Conservation (phyloP, 2,797 vertebrate species). For the Rhinogobio ventralis region DNA sequence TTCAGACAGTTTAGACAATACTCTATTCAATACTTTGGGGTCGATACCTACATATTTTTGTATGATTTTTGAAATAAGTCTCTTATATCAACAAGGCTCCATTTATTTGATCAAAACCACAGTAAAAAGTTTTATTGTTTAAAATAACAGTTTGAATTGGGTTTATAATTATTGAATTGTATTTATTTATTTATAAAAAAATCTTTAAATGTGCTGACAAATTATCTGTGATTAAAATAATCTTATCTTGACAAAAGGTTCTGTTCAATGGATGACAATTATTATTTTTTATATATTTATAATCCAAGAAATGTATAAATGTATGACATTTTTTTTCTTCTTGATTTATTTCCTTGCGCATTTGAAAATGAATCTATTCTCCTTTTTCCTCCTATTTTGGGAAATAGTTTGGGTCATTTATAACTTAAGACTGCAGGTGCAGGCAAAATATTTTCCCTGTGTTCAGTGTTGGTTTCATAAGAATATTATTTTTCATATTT, state of each 20-base stretch:
- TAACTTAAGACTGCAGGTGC: slow-evolving; percentile 4
- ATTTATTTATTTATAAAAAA: background rate
- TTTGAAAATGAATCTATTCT: background rate
- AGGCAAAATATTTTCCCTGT: background rate
- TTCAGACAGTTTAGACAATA: background rate
- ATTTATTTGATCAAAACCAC: too few relatives aligned
- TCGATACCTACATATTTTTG: background rate
- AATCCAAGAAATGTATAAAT: background rate
- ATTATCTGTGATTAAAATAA: background rate
- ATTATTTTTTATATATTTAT: too few relatives aligned
- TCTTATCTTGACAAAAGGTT: background rate
- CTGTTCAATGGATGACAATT: background rate
- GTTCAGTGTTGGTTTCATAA: slow-evolving; percentile 16
- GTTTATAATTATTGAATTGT: too few relatives aligned
- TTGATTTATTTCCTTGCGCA: background rate
- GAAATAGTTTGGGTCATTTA: slow-evolving; percentile 1
- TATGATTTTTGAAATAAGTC: too few relatives aligned
- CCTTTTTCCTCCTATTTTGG: background rate
- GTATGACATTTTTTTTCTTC: rapidly evolving
- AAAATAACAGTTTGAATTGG: too few relatives aligned
- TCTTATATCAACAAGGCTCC: too few relatives aligned
- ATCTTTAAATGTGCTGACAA: background rate
- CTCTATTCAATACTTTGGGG: background rate
- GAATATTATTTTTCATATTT: slow-evolving; percentile 42
- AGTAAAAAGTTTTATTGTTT: too few relatives aligned